These are phyloP conservation scores for Nephila pilipes DNA, from an alignment of 1,140 invertebrate genomes.

Conservation along the genomic window DNA sequence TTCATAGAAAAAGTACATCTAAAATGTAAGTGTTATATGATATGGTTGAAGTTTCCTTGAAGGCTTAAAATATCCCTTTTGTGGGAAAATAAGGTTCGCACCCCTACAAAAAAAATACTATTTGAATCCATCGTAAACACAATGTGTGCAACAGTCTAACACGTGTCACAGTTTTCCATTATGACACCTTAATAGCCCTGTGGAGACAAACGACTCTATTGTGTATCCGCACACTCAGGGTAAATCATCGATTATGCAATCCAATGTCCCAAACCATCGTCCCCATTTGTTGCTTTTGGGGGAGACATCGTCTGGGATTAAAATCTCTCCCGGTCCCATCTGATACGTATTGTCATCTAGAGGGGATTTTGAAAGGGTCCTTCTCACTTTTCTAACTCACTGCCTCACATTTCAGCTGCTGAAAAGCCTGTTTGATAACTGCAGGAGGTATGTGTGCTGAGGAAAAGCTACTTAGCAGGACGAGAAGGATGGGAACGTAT, in stretches of 20 bases:
- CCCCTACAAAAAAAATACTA: not conserved
- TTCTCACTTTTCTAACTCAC: not conserved
- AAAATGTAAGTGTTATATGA: too few species aligned
- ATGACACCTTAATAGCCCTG: not conserved
- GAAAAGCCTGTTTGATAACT: not conserved
- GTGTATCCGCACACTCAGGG: not conserved
- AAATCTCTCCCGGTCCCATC: slow-evolving; percentile 8
- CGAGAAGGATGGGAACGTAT: not conserved
- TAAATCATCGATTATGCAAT: slow-evolving; percentile 1
- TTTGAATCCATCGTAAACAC: not conserved
- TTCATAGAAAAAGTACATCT: too few species aligned
- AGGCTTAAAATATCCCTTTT: too few species aligned
- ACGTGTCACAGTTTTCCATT: not conserved
- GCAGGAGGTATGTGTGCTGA: not conserved
- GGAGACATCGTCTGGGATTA: not conserved
- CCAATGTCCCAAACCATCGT: not conserved
- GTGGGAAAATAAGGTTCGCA: too few species aligned
- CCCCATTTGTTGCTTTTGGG: slow-evolving; percentile 21
- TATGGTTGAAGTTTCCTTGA: too few species aligned
- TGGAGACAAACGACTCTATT: not conserved
- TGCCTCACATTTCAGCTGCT: not conserved
- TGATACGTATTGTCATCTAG: slow-evolving; percentile 26
- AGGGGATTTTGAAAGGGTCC: not conserved
- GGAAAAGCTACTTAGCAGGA: not conserved
- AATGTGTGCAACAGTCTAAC: not conserved